Base-by-base conservation (phyloP, 1,140 invertebrate genomes). In the Calosoma granatense region DNA sequence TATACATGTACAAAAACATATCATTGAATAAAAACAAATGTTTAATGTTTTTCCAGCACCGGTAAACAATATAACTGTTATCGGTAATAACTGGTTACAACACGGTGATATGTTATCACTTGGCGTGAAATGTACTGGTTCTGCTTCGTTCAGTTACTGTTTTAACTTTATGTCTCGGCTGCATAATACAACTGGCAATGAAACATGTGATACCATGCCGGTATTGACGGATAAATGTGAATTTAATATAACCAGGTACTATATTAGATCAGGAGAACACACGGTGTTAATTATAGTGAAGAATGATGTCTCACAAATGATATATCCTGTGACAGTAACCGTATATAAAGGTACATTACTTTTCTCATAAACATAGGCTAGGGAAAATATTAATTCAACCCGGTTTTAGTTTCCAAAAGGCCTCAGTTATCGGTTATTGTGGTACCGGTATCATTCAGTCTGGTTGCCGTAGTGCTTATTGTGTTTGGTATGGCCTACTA, bases 401-500 rank as follows among this genome's bases (percentile, higher is more conserved):
- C 69, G 54, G 62, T 78, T 81, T 59, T 70, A 90, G 88, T 82
- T 3, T 80, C 78, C 30, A 81, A 80, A 47, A 84, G 88, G 62
- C 80, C 86, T 1, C 88, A 90, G 64, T 70, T 93, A 54, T 91
- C 88, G 0, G 87, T 93, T 1, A 90, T 92, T 1, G 81, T 92
- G 30, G 87, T 93, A 1, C 89, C 89, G 12, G 83, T 92, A 12
- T 77, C 81, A 2, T 91, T 87, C 67, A 85, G 84, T 53, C 72
- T 89, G 26, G 76, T 86, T 1, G 89, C 89, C 1, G 80, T 90
- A 11, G 87, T 90, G 11, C 67, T 90, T 21, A 83, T 93, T 23
- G 81, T 92, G 36, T 91, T 92, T 72, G 89, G 89, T 12, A 81
- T 91, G 2, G 87, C 89, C 0, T 91, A 90, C 68, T 92, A 90